Evolutionary conservation across 2,888 invertebrate species (phyloP).

Genomic region (Lysandra coridon): DNA sequence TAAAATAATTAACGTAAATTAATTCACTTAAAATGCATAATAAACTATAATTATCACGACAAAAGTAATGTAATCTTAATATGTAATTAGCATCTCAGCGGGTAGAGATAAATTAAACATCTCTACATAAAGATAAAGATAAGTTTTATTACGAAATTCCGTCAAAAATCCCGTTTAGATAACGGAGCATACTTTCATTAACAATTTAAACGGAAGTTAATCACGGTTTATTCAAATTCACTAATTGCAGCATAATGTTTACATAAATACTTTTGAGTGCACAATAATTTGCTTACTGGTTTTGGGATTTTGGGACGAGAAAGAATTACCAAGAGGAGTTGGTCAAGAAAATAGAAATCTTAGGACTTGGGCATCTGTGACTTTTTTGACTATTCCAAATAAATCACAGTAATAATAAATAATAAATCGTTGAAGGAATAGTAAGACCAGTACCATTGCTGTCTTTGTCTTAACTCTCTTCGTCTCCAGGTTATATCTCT

Average conservation of each 20-base stretch:
- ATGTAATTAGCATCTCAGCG: conserved; percentile 9
- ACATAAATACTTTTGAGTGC: neutral
- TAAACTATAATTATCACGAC: conserved; percentile 31
- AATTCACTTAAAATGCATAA: neutral
- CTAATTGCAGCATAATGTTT: conserved; percentile 32
- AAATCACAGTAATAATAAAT: no score
- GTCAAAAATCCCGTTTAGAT: conserved; percentile 25
- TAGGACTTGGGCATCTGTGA: no score
- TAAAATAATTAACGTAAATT: neutral
- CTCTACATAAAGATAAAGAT: conserved; percentile 5
- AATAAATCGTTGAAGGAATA: no score
- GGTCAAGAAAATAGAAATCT: no score
- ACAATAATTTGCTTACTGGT: neutral
- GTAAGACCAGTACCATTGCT: no score
- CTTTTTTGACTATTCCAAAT: no score
- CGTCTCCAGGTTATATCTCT: no score
- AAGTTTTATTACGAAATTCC: conserved; percentile 20
- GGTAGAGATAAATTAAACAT: conserved; percentile 8
- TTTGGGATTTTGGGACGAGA: neutral
- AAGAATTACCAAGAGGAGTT: neutral
- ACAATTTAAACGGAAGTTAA: conserved; percentile 17
- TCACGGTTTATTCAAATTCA: neutral
- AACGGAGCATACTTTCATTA: conserved; percentile 19
- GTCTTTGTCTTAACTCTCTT: no score
- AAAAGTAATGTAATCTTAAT: conserved; percentile 14